phyloP scores from a whole-genome alignment of 2,113 vertebrate species.

The Falcunculus frontatus region DNA sequence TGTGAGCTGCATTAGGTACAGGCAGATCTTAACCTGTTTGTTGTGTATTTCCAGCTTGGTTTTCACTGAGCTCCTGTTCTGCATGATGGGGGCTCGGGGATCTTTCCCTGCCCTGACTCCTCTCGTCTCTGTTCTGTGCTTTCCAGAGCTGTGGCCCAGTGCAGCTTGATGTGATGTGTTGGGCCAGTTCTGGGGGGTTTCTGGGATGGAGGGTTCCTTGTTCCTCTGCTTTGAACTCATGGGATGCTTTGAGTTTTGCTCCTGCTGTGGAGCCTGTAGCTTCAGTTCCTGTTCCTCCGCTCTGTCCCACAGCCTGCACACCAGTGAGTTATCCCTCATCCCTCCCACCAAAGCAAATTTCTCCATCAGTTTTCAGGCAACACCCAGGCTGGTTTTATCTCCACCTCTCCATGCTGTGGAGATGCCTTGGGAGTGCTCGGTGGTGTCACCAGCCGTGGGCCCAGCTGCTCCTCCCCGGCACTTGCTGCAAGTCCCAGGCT shows the following conservation, averaged over 20 bases:
- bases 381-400: not conserved
- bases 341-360: not conserved
- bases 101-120: not conserved
- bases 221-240: not conserved
- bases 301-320: not conserved
- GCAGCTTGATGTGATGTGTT: rapidly evolving
- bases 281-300: not conserved
- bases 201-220: not conserved
- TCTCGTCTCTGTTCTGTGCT: rapidly evolving
- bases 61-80: not conserved
- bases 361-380: not conserved
- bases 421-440: not conserved
- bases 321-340: not conserved
- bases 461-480: not conserved
- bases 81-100: not conserved
- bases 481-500: rapidly evolving
- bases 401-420: not conserved
- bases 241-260: not conserved
- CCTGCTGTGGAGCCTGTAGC: not conserved
- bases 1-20: not conserved
- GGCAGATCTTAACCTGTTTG: not conserved
- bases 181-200: not conserved
- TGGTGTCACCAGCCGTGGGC: rapidly evolving
- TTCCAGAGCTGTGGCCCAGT: rapidly evolving
- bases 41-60: not conserved